These are phyloP conservation scores for Pelecanus crispus DNA, from an alignment of 2,113 vertebrate genomes.

Conservation along the genomic window DNA sequence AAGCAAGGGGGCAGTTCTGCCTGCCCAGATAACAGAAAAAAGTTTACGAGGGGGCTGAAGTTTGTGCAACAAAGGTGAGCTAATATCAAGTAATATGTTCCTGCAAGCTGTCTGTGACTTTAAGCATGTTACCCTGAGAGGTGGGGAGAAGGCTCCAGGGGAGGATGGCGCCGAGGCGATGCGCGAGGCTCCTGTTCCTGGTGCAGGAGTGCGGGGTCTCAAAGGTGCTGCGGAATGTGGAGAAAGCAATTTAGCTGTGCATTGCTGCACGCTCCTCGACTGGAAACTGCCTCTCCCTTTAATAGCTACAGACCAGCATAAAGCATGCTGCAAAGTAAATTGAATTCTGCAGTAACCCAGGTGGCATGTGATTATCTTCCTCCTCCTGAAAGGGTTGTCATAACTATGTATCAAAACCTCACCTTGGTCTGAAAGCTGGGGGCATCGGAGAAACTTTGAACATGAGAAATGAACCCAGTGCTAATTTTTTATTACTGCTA, in stretches of 20 bases:
- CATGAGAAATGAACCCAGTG: neutral
- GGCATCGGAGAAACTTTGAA: neutral
- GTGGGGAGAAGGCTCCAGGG: neutral
- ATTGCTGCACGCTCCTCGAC: neutral
- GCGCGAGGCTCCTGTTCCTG: neutral
- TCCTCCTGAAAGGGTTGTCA: neutral
- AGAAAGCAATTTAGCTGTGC: neutral
- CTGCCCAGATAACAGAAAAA: neutral
- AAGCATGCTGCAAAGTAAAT: slow-evolving; percentile 32
- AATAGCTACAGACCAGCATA: slow-evolving; percentile 14
- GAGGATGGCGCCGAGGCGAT: rapidly evolving
- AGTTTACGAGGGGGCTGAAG: neutral
- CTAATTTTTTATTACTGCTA: neutral
- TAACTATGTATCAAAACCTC: slow-evolving; percentile 15
- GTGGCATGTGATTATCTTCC: neutral
- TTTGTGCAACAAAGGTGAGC: neutral
- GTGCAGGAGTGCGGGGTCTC: rapidly evolving
- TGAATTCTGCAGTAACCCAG: slow-evolving; percentile 24
- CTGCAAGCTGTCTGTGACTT: neutral
- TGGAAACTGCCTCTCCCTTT: neutral
- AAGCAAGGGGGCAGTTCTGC: neutral
- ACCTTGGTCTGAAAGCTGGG: slow-evolving; percentile 50
- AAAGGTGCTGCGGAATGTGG: neutral
- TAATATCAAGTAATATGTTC: neutral
- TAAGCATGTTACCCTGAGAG: neutral